Evolutionary conservation across 2,888 invertebrate species (phyloP).

Genomic region (Hesperia comma): DNA sequence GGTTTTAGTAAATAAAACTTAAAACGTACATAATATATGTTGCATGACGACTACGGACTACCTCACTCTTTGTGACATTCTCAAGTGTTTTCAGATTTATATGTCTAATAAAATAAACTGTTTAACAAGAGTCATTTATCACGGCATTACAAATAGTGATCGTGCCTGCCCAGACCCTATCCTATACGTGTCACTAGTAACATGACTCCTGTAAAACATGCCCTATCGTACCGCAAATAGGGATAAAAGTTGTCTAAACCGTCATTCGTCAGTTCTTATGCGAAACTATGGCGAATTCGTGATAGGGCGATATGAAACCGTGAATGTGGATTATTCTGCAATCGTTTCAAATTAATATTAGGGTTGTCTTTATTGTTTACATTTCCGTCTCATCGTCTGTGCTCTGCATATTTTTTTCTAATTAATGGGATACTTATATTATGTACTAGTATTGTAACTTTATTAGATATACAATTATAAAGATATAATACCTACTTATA

Average conservation of each 20-base stretch:
- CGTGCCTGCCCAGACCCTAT: neutral
- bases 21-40: no score
- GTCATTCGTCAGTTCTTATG: neutral
- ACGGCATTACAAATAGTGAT: neutral
- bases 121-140: neutral
- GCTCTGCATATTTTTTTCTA: no score
- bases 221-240: neutral
- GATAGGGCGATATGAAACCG: conserved; percentile 40
- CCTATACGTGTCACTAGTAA: neutral
- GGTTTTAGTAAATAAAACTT: no score
- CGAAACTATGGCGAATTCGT: conserved; percentile 40
- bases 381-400: no score
- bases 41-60: neutral
- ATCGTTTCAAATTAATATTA: neutral
- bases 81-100: neutral
- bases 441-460: no score
- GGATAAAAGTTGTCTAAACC: neutral
- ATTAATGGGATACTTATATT: no score
- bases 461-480: no score
- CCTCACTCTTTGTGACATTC: neutral
- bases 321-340: conserved; percentile 8
- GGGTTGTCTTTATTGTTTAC: neutral
- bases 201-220: neutral
- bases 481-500: no score
- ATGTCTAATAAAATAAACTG: neutral